Base-by-base conservation (phyloP, 1,140 invertebrate genomes). In the Charaxes varanes region DNA sequence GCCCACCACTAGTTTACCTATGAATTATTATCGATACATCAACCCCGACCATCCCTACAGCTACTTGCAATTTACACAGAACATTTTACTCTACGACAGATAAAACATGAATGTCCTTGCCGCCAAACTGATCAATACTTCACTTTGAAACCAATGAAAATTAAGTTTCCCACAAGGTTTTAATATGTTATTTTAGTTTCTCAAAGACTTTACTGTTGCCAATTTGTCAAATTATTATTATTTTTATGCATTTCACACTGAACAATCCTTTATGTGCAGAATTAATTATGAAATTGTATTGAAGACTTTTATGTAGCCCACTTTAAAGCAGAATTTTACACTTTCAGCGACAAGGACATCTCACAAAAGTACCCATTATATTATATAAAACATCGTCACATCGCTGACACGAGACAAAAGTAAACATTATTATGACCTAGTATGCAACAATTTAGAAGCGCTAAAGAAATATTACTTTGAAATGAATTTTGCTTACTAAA, bases 371-470 rank as follows among this genome's bases (percentile, higher is more conserved):
- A 37, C 12, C 24, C 33, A 37, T 44, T 11, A 44, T 18, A 42
- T 34, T 30, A 22, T 19, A 41, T 28, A 28, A 38, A 16, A 38
- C 28, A 31, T 23, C 18, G 19, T 21, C 23, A 44, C 32, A 38
- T 21, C 32, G 18, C 38, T 26, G 42, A 45, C 35, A 45, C 27
- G 10, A 38, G 14, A 46, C 2, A 15, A 40, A 46, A 46, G 8
- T 28, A 45, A 38, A 15, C 23, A 22, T 26, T 44, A 31, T 18
- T 28, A 42, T 40, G 43, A 53, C 15, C 34, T 61, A 61, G 50
- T 51, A 61, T 61, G 53, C 53, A 50, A 57, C 42, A 53, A 45
- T 57, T 51, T 53, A 43, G 54, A 57, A 61, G 50, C 46, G 40
- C 47, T 53, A 57, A 61, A 49, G 42, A 42, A 53, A 54, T 47